These are phyloP conservation scores for Azemiops feae DNA, from an alignment of 2,113 vertebrate species.

Conservation along the genomic window DNA sequence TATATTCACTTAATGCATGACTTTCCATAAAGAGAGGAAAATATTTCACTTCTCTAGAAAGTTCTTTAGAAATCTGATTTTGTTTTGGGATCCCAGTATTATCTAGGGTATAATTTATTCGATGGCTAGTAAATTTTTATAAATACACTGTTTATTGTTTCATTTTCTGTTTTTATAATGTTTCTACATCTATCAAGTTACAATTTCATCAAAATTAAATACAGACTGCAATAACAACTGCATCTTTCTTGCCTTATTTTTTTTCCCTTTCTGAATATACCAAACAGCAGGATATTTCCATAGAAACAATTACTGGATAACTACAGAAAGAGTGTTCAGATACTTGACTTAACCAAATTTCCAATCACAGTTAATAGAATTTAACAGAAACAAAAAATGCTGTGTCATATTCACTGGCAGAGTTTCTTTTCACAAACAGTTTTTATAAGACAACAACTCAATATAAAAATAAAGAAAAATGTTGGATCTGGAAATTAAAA, in stretches of 20 bases:
- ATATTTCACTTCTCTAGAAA: neutral
- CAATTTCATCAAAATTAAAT: neutral
- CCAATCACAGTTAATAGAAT: neutral
- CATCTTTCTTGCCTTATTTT: neutral
- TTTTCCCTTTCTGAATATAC: neutral
- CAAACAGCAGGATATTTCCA: conserved; percentile 7
- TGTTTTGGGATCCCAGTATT: neutral
- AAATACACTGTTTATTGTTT: neutral
- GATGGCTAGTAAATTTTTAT: neutral
- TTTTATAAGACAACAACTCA: neutral
- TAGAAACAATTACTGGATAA: neutral
- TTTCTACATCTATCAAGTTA: neutral
- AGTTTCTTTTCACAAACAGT: neutral
- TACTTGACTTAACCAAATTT: neutral
- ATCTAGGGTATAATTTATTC: neutral
- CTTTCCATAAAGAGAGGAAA: neutral
- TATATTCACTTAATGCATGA: neutral
- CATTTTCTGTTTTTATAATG: neutral
- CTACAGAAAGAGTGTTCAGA: neutral
- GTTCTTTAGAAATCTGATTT: neutral
- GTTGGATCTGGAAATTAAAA: neutral
- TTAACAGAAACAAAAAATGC: neutral
- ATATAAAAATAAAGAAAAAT: neutral
- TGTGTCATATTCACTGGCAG: neutral
- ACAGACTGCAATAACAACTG: neutral